Evolutionary conservation across 2,888 invertebrate genomes (phyloP).

Genomic region (Dynastes grantii): DNA sequence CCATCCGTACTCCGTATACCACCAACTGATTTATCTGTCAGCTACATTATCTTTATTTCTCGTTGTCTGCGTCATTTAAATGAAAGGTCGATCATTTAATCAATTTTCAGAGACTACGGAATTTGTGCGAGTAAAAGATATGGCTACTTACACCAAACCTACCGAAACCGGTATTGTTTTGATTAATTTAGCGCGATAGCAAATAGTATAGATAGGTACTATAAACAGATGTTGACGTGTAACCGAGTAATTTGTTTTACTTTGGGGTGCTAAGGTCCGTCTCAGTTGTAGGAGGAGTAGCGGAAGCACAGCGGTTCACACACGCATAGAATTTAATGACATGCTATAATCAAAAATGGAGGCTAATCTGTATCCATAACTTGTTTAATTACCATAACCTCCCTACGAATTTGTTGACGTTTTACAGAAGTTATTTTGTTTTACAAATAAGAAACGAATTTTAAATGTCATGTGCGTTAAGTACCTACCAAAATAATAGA

Average conservation of each 20-base stretch:
- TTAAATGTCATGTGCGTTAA: no score
- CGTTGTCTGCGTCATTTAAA: constrained; percentile 41
- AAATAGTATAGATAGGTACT: constrained; percentile 3
- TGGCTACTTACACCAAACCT: constrained; percentile 20
- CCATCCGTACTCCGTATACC: constrained; percentile 12
- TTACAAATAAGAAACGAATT: no score
- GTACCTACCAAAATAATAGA: no score
- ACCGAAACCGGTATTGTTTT: constrained; percentile 2
- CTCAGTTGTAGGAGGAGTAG: no score
- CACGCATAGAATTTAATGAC: no score
- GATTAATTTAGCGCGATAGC: constrained; percentile 13
- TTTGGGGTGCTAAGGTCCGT: no score
- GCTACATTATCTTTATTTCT: constrained; percentile 51
- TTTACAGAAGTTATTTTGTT: no score
- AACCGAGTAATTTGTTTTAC: background rate
- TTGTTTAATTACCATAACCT: no score
- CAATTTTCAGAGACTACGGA: background rate
- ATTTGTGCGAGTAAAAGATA: constrained; percentile 24
- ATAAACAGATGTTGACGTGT: constrained; percentile 1
- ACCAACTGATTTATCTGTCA: constrained; percentile 47
- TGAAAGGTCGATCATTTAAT: constrained; percentile 40
- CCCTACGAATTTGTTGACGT: no score
- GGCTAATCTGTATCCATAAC: no score
- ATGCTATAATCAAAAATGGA: no score
- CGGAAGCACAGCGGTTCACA: no score